Evolutionary conservation across 2,888 invertebrate genomes (phyloP).

Genomic region (Acrobasis suavella): DNA sequence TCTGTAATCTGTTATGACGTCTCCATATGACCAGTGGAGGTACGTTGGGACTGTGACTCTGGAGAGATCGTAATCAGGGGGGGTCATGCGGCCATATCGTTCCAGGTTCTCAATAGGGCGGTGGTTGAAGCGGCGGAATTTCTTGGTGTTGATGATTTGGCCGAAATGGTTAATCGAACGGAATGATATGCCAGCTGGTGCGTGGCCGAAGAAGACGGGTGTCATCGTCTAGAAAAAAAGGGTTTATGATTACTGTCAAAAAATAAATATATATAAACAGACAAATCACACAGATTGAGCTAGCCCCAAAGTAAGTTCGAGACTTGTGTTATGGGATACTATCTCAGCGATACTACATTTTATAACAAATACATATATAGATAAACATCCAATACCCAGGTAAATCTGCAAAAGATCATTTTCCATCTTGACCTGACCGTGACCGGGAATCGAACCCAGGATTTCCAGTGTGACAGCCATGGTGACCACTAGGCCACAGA

Average conservation of each 20-base stretch:
- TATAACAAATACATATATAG: no score
- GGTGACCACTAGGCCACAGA: no score
- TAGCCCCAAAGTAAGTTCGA: no score
- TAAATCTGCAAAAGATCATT: no score
- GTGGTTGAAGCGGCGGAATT: constrained; percentile 52
- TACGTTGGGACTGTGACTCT: constrained; percentile 44
- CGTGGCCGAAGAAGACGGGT: constrained; percentile 50
- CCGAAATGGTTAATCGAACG: constrained; percentile 57
- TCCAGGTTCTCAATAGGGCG: constrained; percentile 42
- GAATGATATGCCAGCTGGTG: constrained; percentile 55
- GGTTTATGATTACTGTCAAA: neutral
- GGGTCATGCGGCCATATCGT: constrained; percentile 43
- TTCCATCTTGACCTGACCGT: no score
- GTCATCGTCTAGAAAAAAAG: constrained; percentile 49
- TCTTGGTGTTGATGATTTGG: constrained; percentile 44
- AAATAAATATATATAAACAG: no score
- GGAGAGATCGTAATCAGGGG: constrained; percentile 50
- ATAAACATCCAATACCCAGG: no score
- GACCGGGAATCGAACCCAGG: no score
- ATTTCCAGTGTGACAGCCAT: no score
- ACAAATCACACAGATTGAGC: no score
- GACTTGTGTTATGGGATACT: no score
- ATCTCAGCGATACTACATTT: no score
- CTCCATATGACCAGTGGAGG: constrained; percentile 43
- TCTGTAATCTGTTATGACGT: constrained; percentile 36